Evolutionary conservation across 2,113 vertebrate genomes (phyloP).

Genomic region (Heptranchias perlo): DNA sequence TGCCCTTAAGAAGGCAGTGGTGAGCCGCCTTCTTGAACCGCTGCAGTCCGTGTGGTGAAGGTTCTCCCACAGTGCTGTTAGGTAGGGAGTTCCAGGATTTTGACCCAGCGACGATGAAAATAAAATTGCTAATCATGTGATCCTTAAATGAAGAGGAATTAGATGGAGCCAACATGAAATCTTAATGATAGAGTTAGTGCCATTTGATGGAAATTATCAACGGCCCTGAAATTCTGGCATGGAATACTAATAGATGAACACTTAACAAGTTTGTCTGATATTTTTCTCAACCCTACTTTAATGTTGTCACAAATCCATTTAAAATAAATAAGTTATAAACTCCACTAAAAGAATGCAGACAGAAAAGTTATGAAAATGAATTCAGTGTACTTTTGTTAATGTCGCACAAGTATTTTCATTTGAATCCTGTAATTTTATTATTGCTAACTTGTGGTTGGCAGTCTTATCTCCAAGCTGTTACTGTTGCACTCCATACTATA

Average conservation of each 20-base stretch:
- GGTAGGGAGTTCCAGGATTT: no score
- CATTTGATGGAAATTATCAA: background rate
- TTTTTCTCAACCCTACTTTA: background rate
- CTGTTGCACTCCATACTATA: background rate
- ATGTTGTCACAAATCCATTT: background rate
- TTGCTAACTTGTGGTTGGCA: background rate
- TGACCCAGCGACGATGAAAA: no score
- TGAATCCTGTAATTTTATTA: background rate
- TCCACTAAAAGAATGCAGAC: background rate
- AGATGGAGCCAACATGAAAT: background rate
- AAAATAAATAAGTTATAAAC: background rate
- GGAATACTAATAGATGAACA: no score
- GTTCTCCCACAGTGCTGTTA: no score
- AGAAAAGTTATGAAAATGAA: background rate
- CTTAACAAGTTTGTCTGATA: background rate
- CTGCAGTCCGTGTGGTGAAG: no score
- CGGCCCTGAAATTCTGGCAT: background rate
- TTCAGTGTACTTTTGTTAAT: background rate
- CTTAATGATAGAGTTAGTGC: background rate
- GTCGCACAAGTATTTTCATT: background rate
- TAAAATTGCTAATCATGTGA: background rate
- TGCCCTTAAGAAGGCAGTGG: no score
- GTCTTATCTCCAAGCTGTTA: background rate
- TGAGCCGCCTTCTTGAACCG: no score
- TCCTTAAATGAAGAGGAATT: background rate